Percentiles rank a stretch among this genome's conserved stretches.
Evolutionary conservation across 1,140 invertebrate species (phyloP).

Genomic region (Ruditapes philippinarum): DNA sequence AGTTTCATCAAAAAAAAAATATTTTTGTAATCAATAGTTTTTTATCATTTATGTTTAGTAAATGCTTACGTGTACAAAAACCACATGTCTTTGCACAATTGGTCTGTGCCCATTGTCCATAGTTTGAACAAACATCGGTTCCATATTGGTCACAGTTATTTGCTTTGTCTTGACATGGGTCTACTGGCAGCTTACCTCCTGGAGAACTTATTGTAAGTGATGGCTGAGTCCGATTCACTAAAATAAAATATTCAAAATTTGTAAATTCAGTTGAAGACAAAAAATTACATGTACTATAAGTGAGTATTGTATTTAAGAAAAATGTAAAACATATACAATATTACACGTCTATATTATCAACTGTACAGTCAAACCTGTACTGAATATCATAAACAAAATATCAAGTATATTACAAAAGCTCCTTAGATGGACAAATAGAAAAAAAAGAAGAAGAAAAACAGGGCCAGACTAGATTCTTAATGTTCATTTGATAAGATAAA

Average conservation of each 20-base stretch:
- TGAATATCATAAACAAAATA: no score
- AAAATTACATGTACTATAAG: not conserved
- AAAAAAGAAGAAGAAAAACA: no score
- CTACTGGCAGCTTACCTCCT: conserved; percentile 53
- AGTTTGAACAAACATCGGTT: conserved; percentile 69
- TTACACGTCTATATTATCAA: not conserved
- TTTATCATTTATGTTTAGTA: no score
- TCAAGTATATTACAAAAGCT: no score
- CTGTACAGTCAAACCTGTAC: no score
- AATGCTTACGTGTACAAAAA: conserved; percentile 70
- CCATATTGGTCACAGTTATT: conserved; percentile 73
- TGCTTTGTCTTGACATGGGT: conserved; percentile 70
- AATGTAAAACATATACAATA: not conserved
- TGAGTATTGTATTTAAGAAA: not conserved
- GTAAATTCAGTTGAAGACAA: no score
- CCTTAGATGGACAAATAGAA: no score
- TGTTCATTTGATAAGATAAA: no score
- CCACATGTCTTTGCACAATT: conserved; percentile 75
- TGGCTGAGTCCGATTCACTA: not conserved
- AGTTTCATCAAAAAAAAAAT: no score
- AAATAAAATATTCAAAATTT: no score
- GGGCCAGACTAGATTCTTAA: no score
- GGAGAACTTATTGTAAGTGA: not conserved
- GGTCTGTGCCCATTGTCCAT: conserved; percentile 71
- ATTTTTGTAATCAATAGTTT: no score